Evolutionary conservation across 1,140 invertebrate species (phyloP).

Genomic region (Drosophila neocordata): DNA sequence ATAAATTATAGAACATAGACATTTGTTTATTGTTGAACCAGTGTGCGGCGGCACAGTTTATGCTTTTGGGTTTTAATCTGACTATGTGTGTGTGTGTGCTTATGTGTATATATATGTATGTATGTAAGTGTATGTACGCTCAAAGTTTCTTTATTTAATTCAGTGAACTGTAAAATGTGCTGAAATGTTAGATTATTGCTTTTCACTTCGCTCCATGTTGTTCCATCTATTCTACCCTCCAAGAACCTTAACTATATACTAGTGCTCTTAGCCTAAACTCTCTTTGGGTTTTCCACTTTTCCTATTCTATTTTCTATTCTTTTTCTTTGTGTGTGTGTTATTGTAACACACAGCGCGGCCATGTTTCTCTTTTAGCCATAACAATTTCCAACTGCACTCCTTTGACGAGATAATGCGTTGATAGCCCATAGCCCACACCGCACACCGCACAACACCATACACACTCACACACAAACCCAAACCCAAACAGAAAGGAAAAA

Average conservation of each 20-base stretch:
- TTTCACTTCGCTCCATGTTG: slow-evolving; percentile 27
- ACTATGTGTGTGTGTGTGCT: slow-evolving; percentile 25
- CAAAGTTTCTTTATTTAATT: slow-evolving; percentile 81
- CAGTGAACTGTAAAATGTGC: slow-evolving; percentile 81
- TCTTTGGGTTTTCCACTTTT: background rate
- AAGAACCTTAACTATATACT: slow-evolving; percentile 35
- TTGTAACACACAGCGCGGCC: slow-evolving; percentile 29
- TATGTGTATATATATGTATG: slow-evolving; percentile 32
- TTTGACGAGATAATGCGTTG: slow-evolving; percentile 80
- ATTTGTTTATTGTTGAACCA: background rate
- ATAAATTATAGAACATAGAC: too few species aligned
- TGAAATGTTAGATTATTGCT: slow-evolving; percentile 81
- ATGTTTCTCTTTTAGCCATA: slow-evolving; percentile 62
- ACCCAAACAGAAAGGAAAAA: slow-evolving; percentile 30
- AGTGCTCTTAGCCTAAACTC: slow-evolving; percentile 44
- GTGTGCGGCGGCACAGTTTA: slow-evolving; percentile 26
- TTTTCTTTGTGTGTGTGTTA: slow-evolving; percentile 22
- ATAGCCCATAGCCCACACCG: slow-evolving; percentile 51
- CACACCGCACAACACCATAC: too few species aligned
- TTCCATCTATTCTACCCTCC: slow-evolving; percentile 28
- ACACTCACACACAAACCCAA: background rate
- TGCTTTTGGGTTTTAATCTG: slow-evolving; percentile 53
- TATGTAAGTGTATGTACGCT: slow-evolving; percentile 50
- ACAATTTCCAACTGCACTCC: slow-evolving; percentile 78
- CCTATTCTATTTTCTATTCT: background rate